These are phyloP conservation scores for Drosophila seclusa DNA, from an alignment of 2,888 invertebrate genomes.

Conservation along the genomic window DNA sequence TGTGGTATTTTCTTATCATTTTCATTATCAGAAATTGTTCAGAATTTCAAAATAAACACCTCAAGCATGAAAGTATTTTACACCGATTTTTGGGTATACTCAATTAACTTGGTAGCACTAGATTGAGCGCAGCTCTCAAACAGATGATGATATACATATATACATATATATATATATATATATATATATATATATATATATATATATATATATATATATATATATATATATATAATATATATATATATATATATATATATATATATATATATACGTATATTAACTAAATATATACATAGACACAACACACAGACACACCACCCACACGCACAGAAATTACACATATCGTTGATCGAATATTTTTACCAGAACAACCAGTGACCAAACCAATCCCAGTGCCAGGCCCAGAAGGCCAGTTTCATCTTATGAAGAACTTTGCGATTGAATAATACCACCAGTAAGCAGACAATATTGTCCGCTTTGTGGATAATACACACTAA, in stretches of 20 bases:
- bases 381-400: constrained; percentile 15
- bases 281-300: constrained; percentile 3
- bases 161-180: background rate
- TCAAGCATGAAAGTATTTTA: constrained; percentile 16
- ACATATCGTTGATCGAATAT: constrained; percentile 10
- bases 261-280: background rate
- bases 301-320: constrained; percentile 34
- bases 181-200: background rate
- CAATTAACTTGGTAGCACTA: constrained; percentile 13
- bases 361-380: constrained; percentile 20
- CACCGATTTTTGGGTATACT: constrained; percentile 24
- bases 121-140: constrained; percentile 30
- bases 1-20: constrained; percentile 22
- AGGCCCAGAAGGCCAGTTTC: background rate
- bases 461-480: no score
- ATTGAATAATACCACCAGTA: constrained; percentile 1
- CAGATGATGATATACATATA: constrained; percentile 16
- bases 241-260: background rate
- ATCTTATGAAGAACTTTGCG: constrained; percentile 19
- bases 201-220: background rate
- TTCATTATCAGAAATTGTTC: constrained; percentile 9
- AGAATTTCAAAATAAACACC: constrained; percentile 17
- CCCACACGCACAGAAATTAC: constrained; percentile 14
- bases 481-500: constrained; percentile 3
- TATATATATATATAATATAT: background rate